These are phyloP conservation scores for Setophaga kirtlandii DNA, from an alignment of 2,113 vertebrate genomes.

Conservation along the genomic window DNA sequence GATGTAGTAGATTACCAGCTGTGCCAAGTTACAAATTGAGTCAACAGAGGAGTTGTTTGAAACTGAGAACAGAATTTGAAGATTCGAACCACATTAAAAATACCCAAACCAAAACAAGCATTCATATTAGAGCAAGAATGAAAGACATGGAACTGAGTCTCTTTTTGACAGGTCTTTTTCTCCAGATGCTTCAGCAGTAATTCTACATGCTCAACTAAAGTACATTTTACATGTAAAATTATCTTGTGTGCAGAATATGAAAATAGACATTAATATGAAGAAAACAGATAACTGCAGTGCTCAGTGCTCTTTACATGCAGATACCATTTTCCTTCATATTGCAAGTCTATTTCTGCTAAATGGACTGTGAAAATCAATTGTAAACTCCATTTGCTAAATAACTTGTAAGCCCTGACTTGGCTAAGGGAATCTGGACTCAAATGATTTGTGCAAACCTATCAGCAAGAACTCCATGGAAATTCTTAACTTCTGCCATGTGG, in stretches of 20 bases:
- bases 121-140: neutral
- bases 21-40: neutral
- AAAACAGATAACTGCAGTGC: neutral
- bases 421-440: neutral
- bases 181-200: neutral
- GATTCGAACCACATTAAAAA: neutral
- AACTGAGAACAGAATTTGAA: neutral
- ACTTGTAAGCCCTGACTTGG: neutral
- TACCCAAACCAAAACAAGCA: neutral
- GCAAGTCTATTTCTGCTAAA: conserved; percentile 37
- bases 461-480: neutral
- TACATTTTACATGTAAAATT: neutral
- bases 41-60: neutral
- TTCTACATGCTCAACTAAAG: neutral
- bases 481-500: neutral
- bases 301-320: neutral
- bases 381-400: conserved; percentile 45
- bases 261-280: neutral
- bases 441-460: neutral
- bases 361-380: conserved; percentile 57
- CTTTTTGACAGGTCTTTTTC: neutral
- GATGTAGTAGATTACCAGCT: neutral
- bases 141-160: neutral
- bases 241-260: neutral
- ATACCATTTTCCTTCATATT: neutral